A percentile compares a stretch with the other conserved stretches of the same genome.
Conservation (phyloP, 2,113 vertebrate species). For the Urocitellus parryii region DNA sequence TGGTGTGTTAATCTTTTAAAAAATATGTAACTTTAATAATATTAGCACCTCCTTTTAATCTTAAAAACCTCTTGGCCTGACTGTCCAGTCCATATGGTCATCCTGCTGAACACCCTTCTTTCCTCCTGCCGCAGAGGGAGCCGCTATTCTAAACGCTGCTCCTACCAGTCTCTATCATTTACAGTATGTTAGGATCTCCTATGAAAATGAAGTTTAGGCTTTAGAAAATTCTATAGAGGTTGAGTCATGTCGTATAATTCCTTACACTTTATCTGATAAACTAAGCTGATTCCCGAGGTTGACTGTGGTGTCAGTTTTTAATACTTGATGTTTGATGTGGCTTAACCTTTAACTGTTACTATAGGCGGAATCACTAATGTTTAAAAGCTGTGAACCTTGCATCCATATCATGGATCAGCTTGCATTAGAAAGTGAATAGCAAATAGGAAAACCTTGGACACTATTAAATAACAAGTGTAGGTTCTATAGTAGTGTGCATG, state of each 20-base stretch:
- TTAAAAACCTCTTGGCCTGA: neutral
- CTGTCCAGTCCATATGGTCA: fast-evolving
- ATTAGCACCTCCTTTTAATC: neutral
- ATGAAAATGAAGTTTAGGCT: neutral
- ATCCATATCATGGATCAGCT: too few relatives aligned
- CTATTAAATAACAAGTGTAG: neutral
- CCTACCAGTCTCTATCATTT: neutral
- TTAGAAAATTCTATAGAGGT: neutral
- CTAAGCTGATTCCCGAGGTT: neutral
- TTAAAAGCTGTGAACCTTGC: neutral
- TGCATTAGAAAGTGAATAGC: neutral
- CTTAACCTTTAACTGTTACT: neutral
- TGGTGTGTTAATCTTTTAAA: neutral
- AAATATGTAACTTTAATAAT: neutral
- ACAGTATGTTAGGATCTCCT: neutral
- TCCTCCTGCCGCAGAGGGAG: neutral
- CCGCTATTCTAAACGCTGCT: fast-evolving
- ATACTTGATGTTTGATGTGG: neutral
- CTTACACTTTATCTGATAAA: neutral
- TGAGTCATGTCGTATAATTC: neutral
- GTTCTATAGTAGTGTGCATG: neutral
- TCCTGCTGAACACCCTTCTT: neutral
- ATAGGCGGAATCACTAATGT: neutral
- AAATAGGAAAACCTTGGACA: too few relatives aligned
- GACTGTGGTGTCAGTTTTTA: neutral